A percentile compares a stretch with the other conserved stretches of the same genome.
Evolutionary conservation across 1,140 invertebrate genomes (phyloP).

Genomic region (Fragariocoptes setiger): DNA sequence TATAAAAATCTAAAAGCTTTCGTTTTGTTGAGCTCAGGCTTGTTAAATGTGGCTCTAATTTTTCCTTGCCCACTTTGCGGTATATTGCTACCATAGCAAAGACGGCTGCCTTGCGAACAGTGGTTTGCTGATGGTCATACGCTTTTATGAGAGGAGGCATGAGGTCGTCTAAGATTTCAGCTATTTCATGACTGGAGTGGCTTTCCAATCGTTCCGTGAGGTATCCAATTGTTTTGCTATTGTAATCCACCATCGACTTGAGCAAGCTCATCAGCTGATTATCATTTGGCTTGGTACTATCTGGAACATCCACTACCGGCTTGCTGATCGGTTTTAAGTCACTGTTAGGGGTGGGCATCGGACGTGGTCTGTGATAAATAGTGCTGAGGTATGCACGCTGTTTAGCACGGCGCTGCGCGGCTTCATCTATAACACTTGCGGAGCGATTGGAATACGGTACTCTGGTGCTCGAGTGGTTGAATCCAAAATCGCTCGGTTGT

Average conservation of each 20-base stretch:
- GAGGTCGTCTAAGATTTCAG: conserved; percentile 31
- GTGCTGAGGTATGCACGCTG: no score
- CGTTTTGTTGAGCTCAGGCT: conserved; percentile 50
- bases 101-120: conserved; percentile 65
- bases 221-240: no score
- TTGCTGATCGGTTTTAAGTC: no score
- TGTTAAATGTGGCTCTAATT: conserved; percentile 37
- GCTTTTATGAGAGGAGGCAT: conserved; percentile 48
- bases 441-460: conserved; percentile 29
- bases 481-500: no score
- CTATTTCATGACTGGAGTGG: no score
- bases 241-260: no score
- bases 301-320: no score
- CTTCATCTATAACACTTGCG: conserved; percentile 66
- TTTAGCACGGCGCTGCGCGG: conserved; percentile 50
- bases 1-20: conserved; percentile 36
- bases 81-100: conserved; percentile 82
- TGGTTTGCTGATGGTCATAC: conserved; percentile 52
- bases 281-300: no score
- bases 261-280: no score
- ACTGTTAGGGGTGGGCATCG: no score
- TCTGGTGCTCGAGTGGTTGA: background rate
- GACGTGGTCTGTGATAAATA: no score
- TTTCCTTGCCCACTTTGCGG: conserved; percentile 36
- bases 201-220: no score